Evolutionary conservation across 2,797 vertebrate genomes (phyloP).

Genomic region (Chelon auratus): DNA sequence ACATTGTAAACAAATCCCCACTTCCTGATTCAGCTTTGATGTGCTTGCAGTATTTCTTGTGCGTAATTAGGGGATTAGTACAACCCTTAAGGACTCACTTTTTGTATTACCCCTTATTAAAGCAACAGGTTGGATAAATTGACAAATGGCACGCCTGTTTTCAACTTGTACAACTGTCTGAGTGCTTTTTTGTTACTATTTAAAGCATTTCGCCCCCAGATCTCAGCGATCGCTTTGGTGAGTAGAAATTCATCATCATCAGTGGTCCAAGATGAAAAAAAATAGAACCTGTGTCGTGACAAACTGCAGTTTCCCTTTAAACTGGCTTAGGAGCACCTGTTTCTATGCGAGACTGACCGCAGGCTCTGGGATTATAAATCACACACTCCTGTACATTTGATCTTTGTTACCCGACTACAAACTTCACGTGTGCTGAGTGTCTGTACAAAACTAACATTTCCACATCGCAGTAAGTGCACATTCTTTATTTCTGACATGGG

Average conservation of each 20-base stretch:
- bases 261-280: neutral
- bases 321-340: neutral
- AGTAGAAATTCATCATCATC: neutral
- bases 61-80: neutral
- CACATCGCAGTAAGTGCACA: neutral
- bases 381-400: neutral
- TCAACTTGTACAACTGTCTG: neutral
- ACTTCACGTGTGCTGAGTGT: neutral
- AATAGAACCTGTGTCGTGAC: neutral
- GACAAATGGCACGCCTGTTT: neutral
- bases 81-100: slow-evolving; percentile 7
- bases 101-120: neutral
- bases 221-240: neutral
- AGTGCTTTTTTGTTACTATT: neutral
- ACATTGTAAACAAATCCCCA: slow-evolving; percentile 11
- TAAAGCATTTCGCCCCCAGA: neutral
- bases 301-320: slow-evolving; percentile 3
- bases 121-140: neutral
- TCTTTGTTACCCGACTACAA: too few species aligned
- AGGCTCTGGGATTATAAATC: neutral
- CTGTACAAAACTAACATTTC: slow-evolving; percentile 20
- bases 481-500: neutral
- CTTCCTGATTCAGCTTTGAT: neutral
- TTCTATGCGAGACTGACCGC: neutral
- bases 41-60: neutral